Base-by-base conservation (phyloP, 2,113 vertebrate genomes). In the Pomatostomus ruficeps region DNA sequence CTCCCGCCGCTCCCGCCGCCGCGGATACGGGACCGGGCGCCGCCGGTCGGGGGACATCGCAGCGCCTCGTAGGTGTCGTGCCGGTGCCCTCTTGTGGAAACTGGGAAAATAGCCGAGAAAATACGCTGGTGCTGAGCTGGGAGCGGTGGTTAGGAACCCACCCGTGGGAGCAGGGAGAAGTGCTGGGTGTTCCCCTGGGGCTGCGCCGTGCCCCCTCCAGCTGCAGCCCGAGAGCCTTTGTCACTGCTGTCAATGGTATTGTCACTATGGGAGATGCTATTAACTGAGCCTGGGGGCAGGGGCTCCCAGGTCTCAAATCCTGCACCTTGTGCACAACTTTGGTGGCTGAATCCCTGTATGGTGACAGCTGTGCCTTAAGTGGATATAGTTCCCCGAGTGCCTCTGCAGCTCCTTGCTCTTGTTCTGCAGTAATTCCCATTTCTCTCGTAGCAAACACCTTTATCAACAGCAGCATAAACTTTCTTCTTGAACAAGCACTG, bases 41-140 rank as follows among this genome's bases (percentile, higher is more conserved):
- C 6, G 10, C 70, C 15, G 63, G 35, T 19, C 12, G 15, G 71
- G 25, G 78, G 62, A 6, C 55, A 6, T 2, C 4, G 4, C 2
- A 6, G 24, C 8, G 5, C 23, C 62, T 74, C 19, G 3, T 84
- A 43, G 9, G 86, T 89, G 94, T 92, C 24, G 67, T 85, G 91
- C 92, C 28, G 85, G 14, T 94, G 97, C 97, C 97, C 96, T 96
- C 97, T 97, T 72, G 95, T 97, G 97, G 97, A 94, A 92, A 68
- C 26, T 7, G 33, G 83, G 84, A 45, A 77, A 73, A 92, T 17
- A 65, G 17, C 61, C 49, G 5, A 66, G 73, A 58, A 92, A 71
- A n/a, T 2, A 1, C 0, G 15, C 5, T 21, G 25, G 22, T n/a
- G 52, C 28, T 35, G 59, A 8, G 11, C 78, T 28, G 71, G 26